Conservation (phyloP, 1,140 invertebrate genomes). For the Heliothis subflexa region DNA sequence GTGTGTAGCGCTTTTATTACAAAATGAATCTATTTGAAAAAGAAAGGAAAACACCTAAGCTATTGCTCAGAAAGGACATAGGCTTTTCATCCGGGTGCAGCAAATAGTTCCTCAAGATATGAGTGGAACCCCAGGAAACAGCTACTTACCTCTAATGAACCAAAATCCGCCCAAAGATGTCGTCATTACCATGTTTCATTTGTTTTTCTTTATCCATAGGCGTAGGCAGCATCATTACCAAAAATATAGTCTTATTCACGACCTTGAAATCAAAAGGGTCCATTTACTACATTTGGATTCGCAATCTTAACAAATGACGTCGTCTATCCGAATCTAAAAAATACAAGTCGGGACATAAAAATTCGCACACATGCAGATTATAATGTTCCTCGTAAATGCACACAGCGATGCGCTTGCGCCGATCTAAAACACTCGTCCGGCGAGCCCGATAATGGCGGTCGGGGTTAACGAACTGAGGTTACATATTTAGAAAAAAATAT, state of each 20-base stretch:
- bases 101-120: too few species aligned
- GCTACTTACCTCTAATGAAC: too few species aligned
- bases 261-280: slow-evolving; percentile 2
- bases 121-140: too few species aligned
- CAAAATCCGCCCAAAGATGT: too few species aligned
- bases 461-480: slow-evolving; percentile 70
- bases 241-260: neutral
- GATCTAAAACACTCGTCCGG: slow-evolving; percentile 76
- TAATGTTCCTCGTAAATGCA: slow-evolving; percentile 30
- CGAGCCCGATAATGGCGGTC: slow-evolving; percentile 75
- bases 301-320: slow-evolving; percentile 29
- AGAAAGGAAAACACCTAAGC: too few species aligned
- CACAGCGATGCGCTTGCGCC: slow-evolving; percentile 65
- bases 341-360: slow-evolving; percentile 56
- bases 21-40: too few species aligned
- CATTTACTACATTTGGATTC: neutral
- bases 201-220: neutral
- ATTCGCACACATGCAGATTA: slow-evolving; percentile 49
- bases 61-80: too few species aligned
- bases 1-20: too few species aligned
- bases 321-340: slow-evolving; percentile 49
- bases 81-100: too few species aligned
- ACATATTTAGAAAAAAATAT: slow-evolving; percentile 86
- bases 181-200: neutral
- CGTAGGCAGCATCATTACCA: slow-evolving; percentile 3